Conservation (phyloP, 2,797 vertebrate genomes). For the Poeciliopsis infans region DNA sequence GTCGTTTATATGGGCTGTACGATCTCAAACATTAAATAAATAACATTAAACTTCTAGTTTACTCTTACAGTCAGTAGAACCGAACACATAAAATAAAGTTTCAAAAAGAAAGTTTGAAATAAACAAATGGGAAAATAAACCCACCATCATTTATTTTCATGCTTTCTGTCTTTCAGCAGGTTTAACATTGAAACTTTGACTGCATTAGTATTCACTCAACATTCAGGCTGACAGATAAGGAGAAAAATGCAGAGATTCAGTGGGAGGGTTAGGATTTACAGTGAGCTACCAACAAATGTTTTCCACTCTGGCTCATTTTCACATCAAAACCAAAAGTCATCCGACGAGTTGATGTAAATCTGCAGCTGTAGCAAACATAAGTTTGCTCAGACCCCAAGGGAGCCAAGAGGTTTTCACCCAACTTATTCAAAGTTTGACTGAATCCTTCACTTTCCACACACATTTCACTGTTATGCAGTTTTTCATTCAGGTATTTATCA, state of each 20-base stretch:
- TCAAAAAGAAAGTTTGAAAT: conserved; percentile 27
- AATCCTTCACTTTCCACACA: background rate
- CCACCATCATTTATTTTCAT: conserved; percentile 40
- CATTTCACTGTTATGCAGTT: background rate
- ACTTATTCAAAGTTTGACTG: background rate
- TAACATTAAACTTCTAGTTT: background rate
- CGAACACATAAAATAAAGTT: conserved; percentile 14
- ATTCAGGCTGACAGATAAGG: conserved; percentile 27
- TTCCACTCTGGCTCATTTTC: conserved; percentile 27
- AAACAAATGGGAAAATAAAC: background rate
- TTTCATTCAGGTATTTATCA: background rate
- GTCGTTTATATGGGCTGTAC: background rate
- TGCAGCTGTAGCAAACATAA: conserved; percentile 38
- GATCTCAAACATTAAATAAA: background rate
- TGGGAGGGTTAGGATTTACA: conserved; percentile 18
- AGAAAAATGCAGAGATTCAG: conserved; percentile 14
- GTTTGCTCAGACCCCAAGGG: background rate
- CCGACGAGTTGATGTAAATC: conserved; percentile 39
- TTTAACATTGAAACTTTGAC: conserved; percentile 22
- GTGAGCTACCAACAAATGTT: conserved; percentile 40
- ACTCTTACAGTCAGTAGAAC: background rate
- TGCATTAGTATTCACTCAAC: conserved; percentile 34
- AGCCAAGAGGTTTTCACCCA: background rate
- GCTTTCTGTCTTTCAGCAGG: background rate
- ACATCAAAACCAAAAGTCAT: conserved; percentile 31